A percentile compares a stretch with the other conserved stretches of the same genome.
Evolutionary conservation across 2,113 vertebrate genomes (phyloP).

Genomic region (Solea senegalensis): DNA sequence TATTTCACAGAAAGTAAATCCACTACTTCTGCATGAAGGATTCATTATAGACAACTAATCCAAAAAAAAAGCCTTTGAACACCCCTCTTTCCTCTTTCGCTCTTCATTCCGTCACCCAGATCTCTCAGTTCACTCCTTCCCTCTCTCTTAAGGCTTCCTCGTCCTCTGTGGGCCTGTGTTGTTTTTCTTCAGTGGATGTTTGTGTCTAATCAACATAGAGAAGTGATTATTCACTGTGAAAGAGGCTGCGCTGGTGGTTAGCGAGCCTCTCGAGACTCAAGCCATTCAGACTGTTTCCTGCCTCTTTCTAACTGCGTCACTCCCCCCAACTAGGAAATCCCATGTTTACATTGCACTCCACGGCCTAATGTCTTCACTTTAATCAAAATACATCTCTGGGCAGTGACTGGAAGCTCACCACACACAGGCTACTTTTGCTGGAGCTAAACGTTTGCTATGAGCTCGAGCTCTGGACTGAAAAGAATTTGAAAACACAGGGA

Average conservation of each 20-base stretch:
- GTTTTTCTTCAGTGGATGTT: not conserved
- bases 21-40: conserved; percentile 60
- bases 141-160: not conserved
- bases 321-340: conserved; percentile 60
- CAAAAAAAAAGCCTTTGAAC: conserved; percentile 55
- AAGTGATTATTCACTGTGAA: conserved; percentile 28
- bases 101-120: conserved; percentile 5
- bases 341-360: conserved; percentile 51
- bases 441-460: not conserved
- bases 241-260: conserved; percentile 18
- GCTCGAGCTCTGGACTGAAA: not conserved
- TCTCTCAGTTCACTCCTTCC: not conserved
- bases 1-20: conserved; percentile 33
- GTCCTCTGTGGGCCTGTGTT: not conserved
- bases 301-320: conserved; percentile 55
- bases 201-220: not conserved
- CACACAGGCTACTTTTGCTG: not conserved
- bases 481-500: not conserved
- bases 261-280: conserved; percentile 4
- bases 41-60: conserved; percentile 30
- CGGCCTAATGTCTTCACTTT: conserved; percentile 32
- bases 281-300: conserved; percentile 43
- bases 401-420: conserved; percentile 3
- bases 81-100: conserved; percentile 32
- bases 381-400: conserved; percentile 34